Base-by-base conservation (phyloP, 1,140 invertebrate species). In the Anthonomus grandis region DNA sequence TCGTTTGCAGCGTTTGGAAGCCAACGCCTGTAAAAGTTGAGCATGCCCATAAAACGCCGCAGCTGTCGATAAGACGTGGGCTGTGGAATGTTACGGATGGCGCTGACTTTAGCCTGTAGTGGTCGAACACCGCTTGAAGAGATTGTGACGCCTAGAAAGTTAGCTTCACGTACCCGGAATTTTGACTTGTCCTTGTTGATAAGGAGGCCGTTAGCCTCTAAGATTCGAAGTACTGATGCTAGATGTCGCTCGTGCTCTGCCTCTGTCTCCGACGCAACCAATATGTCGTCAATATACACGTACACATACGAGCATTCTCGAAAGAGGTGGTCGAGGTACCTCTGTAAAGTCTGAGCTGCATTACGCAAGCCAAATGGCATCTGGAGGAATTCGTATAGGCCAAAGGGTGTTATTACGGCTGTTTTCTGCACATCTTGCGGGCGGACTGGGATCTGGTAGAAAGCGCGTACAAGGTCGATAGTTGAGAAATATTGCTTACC, bases 391-490 rank as follows among this genome's bases (percentile, higher is more conserved):
- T 71, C 68, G 46, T 65, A 74, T 10, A 76, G 49, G 0, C 73
- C 67, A 36, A 74, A 74, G 4, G 68, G 70, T 2, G 68, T 73
- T 0, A 55, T 65, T 39, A 31, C 51, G 18, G 38, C 60, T 4
- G 67, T 68, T 38, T 68, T 65, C 18, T 19, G 27, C 9, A 76
- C 64, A 39, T 74, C 70, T 9, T 70, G 63, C 8, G 42, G 27
- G 3, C 53, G 51, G 0, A 76, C 64, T 0, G 70, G 71, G 0
- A 76, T 70, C 38, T 78, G 79, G 58, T 74, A 70, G 59, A 77
- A 84, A 0, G 80, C 80, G 22, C 65, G 65, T 0, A 57, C 49
- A 1, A 80, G 49, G 64, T 83, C 79, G 0, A 80, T 45, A 0
- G 66, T 67, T 0, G 69, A 68, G 51, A 81, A 82, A 34, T 71